Base-by-base conservation (phyloP, 1,140 invertebrate genomes). In the Pachyrhynchus sulphureomaculatus region DNA sequence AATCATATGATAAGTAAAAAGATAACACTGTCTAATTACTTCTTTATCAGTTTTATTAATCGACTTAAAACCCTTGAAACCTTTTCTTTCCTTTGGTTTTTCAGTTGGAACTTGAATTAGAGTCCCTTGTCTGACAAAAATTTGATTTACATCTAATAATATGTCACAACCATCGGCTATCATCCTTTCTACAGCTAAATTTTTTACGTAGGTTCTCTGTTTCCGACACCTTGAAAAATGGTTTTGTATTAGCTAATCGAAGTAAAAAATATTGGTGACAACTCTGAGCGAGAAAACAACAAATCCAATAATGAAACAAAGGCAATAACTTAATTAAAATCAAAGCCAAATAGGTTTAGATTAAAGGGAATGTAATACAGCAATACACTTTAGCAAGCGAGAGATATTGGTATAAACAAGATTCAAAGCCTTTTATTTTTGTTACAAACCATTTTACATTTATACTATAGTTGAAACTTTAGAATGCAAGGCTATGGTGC, bases 131-230 rank as follows among this genome's bases (percentile, higher is more conserved):
- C 90, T 80, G 15, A 93, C 89, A 76, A 92, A 93, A 12, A 94
- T 91, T 82, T 97, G 93, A 79, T 95, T 96, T 12, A 95, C 93
- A 72, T 97, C 93, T 23, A 97, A 79, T 37, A 96, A 80, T 68
- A 96, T 95, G 76, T 96, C 93, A 79, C 93, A 97, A 2, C 93
- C 93, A 77, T 96, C 93, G 0, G 95, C 88, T 45, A 97, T 96
- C 92, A 96, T 96, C 54, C 94, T 80, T 78, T 97, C 93, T 13
- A 96, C 92, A 0, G 93, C 91, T 62, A 97, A 78, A 75, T 96
- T 96, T n/a, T 75, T 96, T 96, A 13, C 94, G 78, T 37, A 96
- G 83, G 78, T 96, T 96, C 78, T 96, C 94, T 0, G 94, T 97
- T 76, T 96, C 93, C 71, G 92, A 95, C 4, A 96, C 92, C 88